phyloP scores from a whole-genome alignment of 2,797 vertebrate genomes.

The Semaprochilodus insignis region DNA sequence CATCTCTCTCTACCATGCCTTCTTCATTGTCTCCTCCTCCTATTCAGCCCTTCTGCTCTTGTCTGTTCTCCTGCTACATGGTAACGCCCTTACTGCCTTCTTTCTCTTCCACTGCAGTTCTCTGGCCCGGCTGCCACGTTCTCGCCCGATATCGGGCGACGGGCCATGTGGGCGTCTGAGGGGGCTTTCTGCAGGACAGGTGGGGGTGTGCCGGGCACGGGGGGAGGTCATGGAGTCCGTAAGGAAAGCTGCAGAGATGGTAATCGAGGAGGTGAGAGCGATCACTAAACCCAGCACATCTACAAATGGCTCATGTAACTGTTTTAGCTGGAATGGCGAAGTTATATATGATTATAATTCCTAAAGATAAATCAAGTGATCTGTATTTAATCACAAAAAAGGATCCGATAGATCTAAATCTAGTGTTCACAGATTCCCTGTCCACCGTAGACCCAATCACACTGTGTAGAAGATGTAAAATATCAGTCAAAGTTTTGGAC shows the following conservation, averaged over 20 bases:
- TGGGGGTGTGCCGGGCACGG: conserved; percentile 75
- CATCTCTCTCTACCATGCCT: conserved; percentile 40
- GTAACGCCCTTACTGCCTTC: not conserved
- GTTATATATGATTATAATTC: not conserved
- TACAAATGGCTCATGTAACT: not conserved
- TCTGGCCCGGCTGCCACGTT: conserved; percentile 80
- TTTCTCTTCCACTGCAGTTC: conserved; percentile 66
- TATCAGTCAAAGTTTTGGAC: too few relatives aligned
- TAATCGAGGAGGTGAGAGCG: conserved; percentile 78
- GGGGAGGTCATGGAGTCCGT: conserved; percentile 83
- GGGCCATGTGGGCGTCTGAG: conserved; percentile 75
- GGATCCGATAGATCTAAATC: not conserved
- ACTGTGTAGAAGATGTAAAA: too few relatives aligned
- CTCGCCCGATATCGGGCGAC: conserved; percentile 72
- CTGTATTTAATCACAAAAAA: not conserved
- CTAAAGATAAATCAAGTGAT: not conserved
- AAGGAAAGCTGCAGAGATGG: conserved; percentile 79
- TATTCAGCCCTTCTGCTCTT: conserved; percentile 15
- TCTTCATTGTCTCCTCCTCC: not conserved
- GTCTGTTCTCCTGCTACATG: conserved; percentile 18
- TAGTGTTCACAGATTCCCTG: not conserved
- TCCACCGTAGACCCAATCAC: too few relatives aligned
- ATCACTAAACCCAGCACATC: not conserved
- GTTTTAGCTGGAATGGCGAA: not conserved
- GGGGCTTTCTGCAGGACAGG: conserved; percentile 82